Conservation (phyloP, 2,888 invertebrate genomes). For the Metallyticus violacea region DNA sequence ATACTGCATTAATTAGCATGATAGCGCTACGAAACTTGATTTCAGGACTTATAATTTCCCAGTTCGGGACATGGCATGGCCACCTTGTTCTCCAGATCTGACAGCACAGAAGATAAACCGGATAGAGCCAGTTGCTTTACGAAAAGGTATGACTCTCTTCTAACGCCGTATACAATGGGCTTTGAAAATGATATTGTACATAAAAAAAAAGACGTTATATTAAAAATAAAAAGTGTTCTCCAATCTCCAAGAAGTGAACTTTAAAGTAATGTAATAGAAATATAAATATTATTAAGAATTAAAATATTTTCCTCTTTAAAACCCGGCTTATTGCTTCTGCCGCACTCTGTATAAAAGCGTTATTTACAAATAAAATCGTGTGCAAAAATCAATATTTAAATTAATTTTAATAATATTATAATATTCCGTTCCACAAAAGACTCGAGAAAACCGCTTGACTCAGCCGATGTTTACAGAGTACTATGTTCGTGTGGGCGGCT, state of each 20-base stretch:
- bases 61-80: neutral
- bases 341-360: too few relatives aligned
- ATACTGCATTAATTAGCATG: neutral
- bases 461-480: too few relatives aligned
- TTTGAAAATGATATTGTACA: neutral
- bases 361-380: too few relatives aligned
- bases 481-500: too few relatives aligned
- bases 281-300: neutral
- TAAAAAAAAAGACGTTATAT: neutral
- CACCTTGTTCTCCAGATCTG: too few relatives aligned
- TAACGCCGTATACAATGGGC: neutral
- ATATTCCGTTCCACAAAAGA: too few relatives aligned
- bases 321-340: neutral
- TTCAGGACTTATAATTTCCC: neutral
- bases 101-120: neutral
- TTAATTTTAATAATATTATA: too few relatives aligned
- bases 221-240: neutral
- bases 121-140: too few relatives aligned
- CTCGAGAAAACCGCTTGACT: too few relatives aligned
- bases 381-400: too few relatives aligned
- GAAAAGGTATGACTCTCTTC: neutral
- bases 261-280: neutral
- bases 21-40: too few relatives aligned
- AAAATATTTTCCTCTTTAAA: neutral
- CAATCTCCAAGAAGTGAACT: neutral